Conservation (phyloP, 2,888 invertebrate species). For the Caenorhabditis sinica region DNA sequence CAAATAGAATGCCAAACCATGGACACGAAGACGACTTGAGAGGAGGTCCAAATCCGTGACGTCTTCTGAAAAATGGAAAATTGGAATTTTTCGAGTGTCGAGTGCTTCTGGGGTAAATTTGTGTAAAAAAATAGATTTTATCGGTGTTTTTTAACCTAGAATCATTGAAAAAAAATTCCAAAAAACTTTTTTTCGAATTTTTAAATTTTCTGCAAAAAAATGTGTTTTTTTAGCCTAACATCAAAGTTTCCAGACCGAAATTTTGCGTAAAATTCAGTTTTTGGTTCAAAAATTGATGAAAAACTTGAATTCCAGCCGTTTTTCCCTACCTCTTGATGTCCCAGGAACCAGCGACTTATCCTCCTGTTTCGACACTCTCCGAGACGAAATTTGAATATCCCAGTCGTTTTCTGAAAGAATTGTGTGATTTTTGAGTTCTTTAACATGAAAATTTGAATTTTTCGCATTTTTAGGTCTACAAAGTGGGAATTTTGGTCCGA, state of each 20-base stretch:
- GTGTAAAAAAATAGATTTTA: too few species aligned
- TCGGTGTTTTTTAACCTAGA: too few species aligned
- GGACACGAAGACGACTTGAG: constrained; percentile 61
- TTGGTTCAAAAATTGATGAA: too few species aligned
- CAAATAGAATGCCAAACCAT: constrained; percentile 70
- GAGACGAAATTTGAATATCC: constrained; percentile 66
- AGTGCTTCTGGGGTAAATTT: too few species aligned
- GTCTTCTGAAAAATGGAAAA: constrained; percentile 45
- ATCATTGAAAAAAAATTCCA: too few species aligned
- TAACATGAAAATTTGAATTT: background rate
- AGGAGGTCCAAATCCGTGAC: constrained; percentile 44
- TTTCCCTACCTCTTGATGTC: constrained; percentile 62
- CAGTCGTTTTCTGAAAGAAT: constrained; percentile 71
- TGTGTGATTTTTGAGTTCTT: background rate
- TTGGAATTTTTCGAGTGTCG: background rate
- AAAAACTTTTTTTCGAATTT: too few species aligned
- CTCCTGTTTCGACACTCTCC: constrained; percentile 58
- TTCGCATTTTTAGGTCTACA: background rate
- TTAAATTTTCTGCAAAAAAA: too few species aligned
- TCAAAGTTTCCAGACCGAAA: too few species aligned
- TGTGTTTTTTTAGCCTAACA: too few species aligned
- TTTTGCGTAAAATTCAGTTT: too few species aligned
- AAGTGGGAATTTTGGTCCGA: background rate
- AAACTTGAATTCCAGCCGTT: background rate
- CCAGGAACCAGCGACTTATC: constrained; percentile 63